Evolutionary conservation across 2,797 vertebrate species (phyloP).

Genomic region (Nyctalus aviator): DNA sequence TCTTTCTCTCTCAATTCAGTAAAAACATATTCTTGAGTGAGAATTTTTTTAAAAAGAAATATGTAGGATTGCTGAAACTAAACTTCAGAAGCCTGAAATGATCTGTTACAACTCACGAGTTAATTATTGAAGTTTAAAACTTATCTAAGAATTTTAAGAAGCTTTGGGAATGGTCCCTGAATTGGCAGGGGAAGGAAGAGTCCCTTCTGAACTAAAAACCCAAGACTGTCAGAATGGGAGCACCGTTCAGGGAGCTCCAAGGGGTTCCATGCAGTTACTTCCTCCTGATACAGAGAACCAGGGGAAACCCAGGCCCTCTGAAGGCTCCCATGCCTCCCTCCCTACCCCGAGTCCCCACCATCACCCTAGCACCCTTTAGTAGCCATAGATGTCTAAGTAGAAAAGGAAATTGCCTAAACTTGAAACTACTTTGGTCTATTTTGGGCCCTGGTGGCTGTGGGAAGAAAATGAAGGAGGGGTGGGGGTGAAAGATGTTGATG

Average conservation of each 20-base stretch:
- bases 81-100: not conserved
- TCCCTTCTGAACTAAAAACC: slow-evolving; percentile 38
- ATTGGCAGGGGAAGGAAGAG: not conserved
- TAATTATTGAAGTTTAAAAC: slow-evolving; percentile 44
- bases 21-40: not conserved
- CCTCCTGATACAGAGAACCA: slow-evolving; percentile 15
- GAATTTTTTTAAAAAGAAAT: not conserved
- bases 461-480: slow-evolving; percentile 61
- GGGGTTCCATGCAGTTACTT: not conserved
- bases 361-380: not conserved
- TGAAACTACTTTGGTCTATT: slow-evolving; percentile 81
- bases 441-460: slow-evolving; percentile 65
- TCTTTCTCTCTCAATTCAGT: not conserved
- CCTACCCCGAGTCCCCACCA: not conserved
- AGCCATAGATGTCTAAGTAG: slow-evolving; percentile 79
- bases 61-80: not conserved
- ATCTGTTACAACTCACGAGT: not conserved
- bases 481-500: slow-evolving; percentile 63
- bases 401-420: slow-evolving; percentile 77
- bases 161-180: not conserved
- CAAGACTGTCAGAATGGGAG: not conserved
- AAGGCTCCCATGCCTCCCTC: not conserved
- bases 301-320: slow-evolving; percentile 8
- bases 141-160: not conserved
- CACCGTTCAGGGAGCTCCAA: not conserved